phyloP scores from a whole-genome alignment of 2,113 vertebrate genomes.

The Nibea coibor region DNA sequence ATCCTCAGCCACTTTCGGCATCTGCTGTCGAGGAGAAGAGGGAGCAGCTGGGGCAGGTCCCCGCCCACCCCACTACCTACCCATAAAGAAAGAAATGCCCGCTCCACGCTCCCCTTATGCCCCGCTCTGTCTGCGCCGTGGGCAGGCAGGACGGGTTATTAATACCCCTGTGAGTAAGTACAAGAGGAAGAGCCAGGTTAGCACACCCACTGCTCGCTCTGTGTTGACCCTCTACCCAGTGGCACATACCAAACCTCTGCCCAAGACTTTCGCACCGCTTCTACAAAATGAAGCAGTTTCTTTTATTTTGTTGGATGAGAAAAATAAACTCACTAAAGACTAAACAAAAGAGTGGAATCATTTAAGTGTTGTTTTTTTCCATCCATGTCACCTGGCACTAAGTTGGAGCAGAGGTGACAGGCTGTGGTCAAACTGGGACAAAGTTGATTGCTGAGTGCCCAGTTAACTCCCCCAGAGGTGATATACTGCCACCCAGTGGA shows the following conservation, averaged over 20 bases:
- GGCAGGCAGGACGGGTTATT: constrained; percentile 52
- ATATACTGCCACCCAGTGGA: constrained; percentile 58
- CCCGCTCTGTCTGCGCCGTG: constrained; percentile 4
- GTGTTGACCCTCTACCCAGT: constrained; percentile 5
- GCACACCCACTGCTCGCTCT: background rate
- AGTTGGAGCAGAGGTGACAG: constrained; percentile 15
- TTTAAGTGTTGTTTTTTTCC: background rate
- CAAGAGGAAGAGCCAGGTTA: constrained; percentile 57
- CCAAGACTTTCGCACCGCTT: background rate
- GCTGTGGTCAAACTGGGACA: constrained; percentile 44
- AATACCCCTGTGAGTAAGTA: constrained; percentile 51
- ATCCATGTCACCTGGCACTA: background rate
- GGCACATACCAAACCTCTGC: constrained; percentile 23
- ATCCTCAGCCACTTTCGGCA: constrained; percentile 67
- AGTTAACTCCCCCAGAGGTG: fast-evolving
- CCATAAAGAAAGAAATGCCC: background rate
- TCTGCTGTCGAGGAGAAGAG: constrained; percentile 70
- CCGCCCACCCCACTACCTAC: background rate
- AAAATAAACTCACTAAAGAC: background rate
- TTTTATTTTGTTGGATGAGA: background rate
- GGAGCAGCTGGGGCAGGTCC: constrained; percentile 67
- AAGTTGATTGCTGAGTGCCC: constrained; percentile 38
- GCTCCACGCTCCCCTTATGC: constrained; percentile 19
- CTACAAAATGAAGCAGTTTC: background rate
- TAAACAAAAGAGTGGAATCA: background rate